These are phyloP conservation scores for Saccostrea cuccullata DNA, from an alignment of 1,140 invertebrate genomes.

Conservation along the genomic window DNA sequence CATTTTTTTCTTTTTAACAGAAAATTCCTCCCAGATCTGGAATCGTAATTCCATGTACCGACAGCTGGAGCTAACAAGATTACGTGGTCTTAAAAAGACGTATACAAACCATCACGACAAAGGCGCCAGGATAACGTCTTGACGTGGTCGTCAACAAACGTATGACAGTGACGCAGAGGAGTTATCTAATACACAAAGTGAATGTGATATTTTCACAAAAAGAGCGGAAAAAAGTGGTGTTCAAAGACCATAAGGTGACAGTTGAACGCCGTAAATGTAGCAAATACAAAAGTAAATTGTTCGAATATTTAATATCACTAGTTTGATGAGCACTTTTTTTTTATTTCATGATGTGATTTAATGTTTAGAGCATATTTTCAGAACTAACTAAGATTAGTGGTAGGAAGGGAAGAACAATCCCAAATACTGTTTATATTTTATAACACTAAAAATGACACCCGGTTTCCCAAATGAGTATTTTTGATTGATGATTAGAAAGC, in stretches of 20 bases:
- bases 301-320: no score
- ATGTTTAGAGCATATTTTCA: no score
- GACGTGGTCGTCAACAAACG: not conserved
- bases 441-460: no score
- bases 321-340: no score
- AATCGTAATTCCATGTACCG: constrained; percentile 55
- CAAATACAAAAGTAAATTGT: no score
- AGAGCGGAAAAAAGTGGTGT: not conserved
- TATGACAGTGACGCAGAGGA: not conserved
- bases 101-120: constrained; percentile 38
- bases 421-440: no score
- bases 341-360: no score
- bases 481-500: no score
- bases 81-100: constrained; percentile 55
- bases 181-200: not conserved
- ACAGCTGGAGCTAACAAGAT: constrained; percentile 53
- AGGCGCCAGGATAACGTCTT: not conserved
- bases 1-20: constrained; percentile 1
- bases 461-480: no score
- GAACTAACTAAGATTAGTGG: no score
- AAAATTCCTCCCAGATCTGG: constrained; percentile 50
- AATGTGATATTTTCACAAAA: not conserved
- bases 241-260: not conserved
- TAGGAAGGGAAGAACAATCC: no score
- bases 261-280: no score